Evolutionary conservation across 2,113 vertebrate species (phyloP), one percentile per base, ranked within the genome.

Genomic region (Canis aureus): DNA sequence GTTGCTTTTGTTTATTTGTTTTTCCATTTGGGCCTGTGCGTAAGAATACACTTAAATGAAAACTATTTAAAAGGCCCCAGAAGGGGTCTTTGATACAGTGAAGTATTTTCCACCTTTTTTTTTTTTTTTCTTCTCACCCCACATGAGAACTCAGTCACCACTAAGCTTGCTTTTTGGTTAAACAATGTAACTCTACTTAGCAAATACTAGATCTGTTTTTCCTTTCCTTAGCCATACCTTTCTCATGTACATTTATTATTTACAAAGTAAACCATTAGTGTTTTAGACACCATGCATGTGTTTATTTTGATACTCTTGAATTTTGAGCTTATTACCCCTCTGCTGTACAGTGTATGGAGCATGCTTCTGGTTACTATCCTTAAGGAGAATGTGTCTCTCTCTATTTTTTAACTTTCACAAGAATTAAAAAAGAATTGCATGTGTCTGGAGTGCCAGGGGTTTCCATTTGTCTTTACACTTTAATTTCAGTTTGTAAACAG

Each of bases 401-500:
- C 66, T 43, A 83, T 85, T 81, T n/a, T 95, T 94, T 80, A 96
- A 97, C 89, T 97, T 98, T 95, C 86, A 94, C 95, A 97, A 38
- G 79, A 83, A 89, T 96, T 90, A 82, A 91, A 97, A 96, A 97
- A 96, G 49, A 92, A 94, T 85, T 88, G 80, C 85, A 64, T 96
- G 60, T 87, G 10, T 96, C 83, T 97, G 81, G 66, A 82, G 90
- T 97, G 96, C 98, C 97, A 98, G 98, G 96, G 97, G 80, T 98
- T 98, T 97, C 94, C 92, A 97, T 97, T 97, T 32, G 71, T 97
- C 96, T 98, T 97, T 2, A 49, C 60, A 19, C 98, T 97, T 98
- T 95, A 95, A 98, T 98, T 98, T 98, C 1, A 51, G 97, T 98
- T 98, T 97, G 97, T 98, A 98, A 98, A 99, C 97, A 98, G 95